phyloP scores from a whole-genome alignment of 2,113 vertebrate species.

The Thalassoma bifasciatum region DNA sequence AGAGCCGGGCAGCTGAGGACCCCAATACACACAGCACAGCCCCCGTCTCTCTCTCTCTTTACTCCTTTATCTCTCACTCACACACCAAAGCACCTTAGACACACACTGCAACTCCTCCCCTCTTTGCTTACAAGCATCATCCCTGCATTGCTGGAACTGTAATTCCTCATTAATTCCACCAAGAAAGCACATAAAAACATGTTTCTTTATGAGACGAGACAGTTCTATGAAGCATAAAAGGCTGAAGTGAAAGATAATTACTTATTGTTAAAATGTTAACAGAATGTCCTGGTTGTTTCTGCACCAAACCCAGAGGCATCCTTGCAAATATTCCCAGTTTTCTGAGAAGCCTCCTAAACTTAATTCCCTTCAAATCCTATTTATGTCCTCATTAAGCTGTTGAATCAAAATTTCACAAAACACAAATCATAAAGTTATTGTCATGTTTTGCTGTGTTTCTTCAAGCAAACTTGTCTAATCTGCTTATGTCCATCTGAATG shows the following conservation, averaged over 20 bases:
- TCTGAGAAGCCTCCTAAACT: neutral
- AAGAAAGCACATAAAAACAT: constrained; percentile 34
- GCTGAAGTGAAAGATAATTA: constrained; percentile 31
- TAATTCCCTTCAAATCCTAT: neutral
- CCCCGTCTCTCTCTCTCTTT: neutral
- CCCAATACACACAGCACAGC: constrained; percentile 14
- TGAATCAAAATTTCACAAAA: neutral
- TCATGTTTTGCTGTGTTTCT: too few relatives aligned
- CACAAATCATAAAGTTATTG: neutral
- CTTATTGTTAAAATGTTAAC: neutral
- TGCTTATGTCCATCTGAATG: neutral
- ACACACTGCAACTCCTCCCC: constrained; percentile 16
- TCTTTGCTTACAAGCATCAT: constrained; percentile 17
- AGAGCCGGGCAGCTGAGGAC: constrained; percentile 29
- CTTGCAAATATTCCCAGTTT: neutral
- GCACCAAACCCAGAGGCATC: neutral
- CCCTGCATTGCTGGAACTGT: constrained; percentile 31
- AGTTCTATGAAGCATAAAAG: constrained; percentile 22
- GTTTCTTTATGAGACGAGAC: constrained; percentile 30
- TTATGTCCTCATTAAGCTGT: neutral
- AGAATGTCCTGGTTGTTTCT: constrained; percentile 4
- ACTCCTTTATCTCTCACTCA: neutral
- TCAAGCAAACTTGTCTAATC: neutral
- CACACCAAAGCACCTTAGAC: constrained; percentile 27
- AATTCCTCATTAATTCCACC: constrained; percentile 63